These are phyloP conservation scores for Coelopa frigida DNA, from an alignment of 1,140 invertebrate species.

Conservation along the genomic window DNA sequence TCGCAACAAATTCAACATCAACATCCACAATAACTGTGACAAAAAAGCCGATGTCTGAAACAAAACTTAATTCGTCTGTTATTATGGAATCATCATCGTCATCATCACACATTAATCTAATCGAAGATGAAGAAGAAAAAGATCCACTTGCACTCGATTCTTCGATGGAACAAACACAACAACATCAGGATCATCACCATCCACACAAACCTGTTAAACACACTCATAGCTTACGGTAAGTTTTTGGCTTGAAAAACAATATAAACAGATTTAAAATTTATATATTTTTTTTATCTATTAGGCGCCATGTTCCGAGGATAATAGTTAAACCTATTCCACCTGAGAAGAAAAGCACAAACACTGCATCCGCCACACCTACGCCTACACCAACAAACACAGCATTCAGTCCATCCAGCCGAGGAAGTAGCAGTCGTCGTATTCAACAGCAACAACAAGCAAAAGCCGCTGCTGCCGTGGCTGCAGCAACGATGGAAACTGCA, in stretches of 20 bases:
- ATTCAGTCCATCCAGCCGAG: conserved; percentile 18
- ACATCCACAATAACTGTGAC: no score
- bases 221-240: conserved; percentile 37
- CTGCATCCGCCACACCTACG: conserved; percentile 12
- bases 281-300: conserved; percentile 7
- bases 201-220: no score
- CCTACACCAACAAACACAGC: conserved; percentile 11
- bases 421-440: conserved; percentile 36
- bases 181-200: conserved; percentile 19
- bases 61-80: no score
- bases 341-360: conserved; percentile 27
- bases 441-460: conserved; percentile 40
- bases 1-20: no score
- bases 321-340: conserved; percentile 42
- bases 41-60: no score
- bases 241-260: not conserved
- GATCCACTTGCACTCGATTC: conserved; percentile 38
- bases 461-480: conserved; percentile 26
- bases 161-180: conserved; percentile 5
- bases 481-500: conserved; percentile 11
- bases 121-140: conserved; percentile 38
- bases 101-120: conserved; percentile 41
- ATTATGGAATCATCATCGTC: no score
- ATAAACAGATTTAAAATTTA: not conserved
- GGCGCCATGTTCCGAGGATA: conserved; percentile 42